A percentile compares a stretch with the other conserved stretches of the same genome.
These are phyloP conservation scores for Macrotis lagotis DNA, from an alignment of 2,113 vertebrate genomes.

Conservation along the genomic window DNA sequence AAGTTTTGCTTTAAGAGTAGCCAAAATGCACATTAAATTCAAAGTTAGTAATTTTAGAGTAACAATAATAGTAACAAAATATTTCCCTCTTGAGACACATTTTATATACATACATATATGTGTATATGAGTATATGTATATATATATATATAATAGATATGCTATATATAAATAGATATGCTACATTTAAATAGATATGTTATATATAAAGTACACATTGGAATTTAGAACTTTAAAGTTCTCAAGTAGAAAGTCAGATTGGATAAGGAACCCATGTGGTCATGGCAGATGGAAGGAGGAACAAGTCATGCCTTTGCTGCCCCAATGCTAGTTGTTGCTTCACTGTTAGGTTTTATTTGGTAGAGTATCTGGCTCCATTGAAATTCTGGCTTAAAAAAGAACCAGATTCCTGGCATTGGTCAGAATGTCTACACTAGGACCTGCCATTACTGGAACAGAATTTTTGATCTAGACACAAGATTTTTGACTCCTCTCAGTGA, in stretches of 20 bases:
- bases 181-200: too few relatives aligned
- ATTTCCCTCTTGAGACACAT: neutral
- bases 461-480: neutral
- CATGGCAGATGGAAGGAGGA: neutral
- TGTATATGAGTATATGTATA: neutral
- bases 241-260: neutral
- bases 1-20: neutral
- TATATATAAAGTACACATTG: neutral
- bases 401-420: neutral
- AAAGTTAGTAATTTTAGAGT: neutral
- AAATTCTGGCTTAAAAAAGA: neutral
- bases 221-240: neutral
- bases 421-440: neutral
- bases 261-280: neutral
- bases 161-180: neutral
- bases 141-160: too few relatives aligned
- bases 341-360: neutral
- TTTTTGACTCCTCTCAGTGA: neutral
- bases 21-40: neutral
- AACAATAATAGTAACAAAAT: neutral
- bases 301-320: neutral
- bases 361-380: neutral
- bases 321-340: neutral
- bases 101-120: neutral
- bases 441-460: neutral